These are phyloP conservation scores for Acrocera orbiculus DNA, from an alignment of 2,888 invertebrate species.

Conservation along the genomic window DNA sequence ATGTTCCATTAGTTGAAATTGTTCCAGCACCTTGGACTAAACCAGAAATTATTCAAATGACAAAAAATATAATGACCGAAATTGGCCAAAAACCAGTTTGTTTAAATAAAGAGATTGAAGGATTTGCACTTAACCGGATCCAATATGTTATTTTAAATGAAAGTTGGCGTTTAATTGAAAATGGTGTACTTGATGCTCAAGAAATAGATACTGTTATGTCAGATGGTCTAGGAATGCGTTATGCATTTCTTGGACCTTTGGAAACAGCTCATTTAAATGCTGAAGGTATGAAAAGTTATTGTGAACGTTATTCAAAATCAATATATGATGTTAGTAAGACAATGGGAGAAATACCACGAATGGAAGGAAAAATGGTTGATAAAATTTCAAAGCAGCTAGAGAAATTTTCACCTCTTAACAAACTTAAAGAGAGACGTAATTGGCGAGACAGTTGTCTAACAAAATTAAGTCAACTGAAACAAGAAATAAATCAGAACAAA, in stretches of 20 bases:
- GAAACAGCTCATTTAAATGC: conserved; percentile 92
- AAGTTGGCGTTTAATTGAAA: conserved; percentile 72
- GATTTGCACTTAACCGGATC: conserved; percentile 85
- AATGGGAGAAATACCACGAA: conserved; percentile 56
- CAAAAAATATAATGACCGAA: conserved; percentile 60
- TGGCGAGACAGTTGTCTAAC: conserved; percentile 76
- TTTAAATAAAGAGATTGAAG: conserved; percentile 69
- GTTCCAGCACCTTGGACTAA: conserved; percentile 91
- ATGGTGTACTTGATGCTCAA: conserved; percentile 65
- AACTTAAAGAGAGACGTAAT: conserved; percentile 51
- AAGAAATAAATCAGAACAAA: conserved; percentile 38
- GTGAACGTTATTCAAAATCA: conserved; percentile 43
- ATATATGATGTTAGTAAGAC: conserved; percentile 47
- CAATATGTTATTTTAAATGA: conserved; percentile 91
- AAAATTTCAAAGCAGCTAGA: conserved; percentile 56
- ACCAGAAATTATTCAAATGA: conserved; percentile 51
- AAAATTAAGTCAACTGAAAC: conserved; percentile 60
- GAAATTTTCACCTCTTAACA: conserved; percentile 52
- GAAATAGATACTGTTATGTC: conserved; percentile 90
- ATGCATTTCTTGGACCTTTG: conserved; percentile 86
- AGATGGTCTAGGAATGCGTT: conserved; percentile 85
- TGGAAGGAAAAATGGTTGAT: conserved; percentile 47
- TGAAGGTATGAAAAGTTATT: conserved; percentile 53
- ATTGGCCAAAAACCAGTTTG: conserved; percentile 86
- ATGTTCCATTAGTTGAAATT: conserved; percentile 84